Conservation (phyloP, 2,888 invertebrate genomes). For the Chalcosyrphus nemorum region DNA sequence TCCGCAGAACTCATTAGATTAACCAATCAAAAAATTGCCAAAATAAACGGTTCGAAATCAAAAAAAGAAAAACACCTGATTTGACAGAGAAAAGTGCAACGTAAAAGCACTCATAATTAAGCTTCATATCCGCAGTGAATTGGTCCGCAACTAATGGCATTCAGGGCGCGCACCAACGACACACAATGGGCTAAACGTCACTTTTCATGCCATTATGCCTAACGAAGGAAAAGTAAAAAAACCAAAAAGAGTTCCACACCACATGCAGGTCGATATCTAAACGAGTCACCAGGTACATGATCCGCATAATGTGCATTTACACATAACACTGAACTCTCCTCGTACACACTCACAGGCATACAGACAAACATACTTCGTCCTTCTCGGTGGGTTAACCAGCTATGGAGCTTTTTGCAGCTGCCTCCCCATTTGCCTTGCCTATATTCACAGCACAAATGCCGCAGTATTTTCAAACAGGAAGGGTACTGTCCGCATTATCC, state of each 20-base stretch:
- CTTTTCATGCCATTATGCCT: constrained; percentile 55
- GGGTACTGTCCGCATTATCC: constrained; percentile 71
- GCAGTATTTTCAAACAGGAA: constrained; percentile 71
- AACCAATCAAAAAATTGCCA: no score
- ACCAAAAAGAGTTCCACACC: constrained; percentile 31
- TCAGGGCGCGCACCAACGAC: constrained; percentile 19
- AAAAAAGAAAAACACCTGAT: neutral
- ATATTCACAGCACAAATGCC: constrained; percentile 66
- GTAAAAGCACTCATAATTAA: constrained; percentile 39
- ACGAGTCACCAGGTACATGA: constrained; percentile 70
- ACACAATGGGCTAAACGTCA: constrained; percentile 38
- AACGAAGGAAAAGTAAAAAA: constrained; percentile 20
- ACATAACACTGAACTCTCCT: constrained; percentile 45
- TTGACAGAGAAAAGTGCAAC: constrained; percentile 14
- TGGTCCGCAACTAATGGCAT: constrained; percentile 60
- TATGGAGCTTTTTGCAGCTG: constrained; percentile 42
- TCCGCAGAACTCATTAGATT: no score
- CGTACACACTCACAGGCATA: neutral
- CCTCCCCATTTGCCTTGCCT: constrained; percentile 20
- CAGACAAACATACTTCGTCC: constrained; percentile 9
- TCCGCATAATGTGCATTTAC: constrained; percentile 72
- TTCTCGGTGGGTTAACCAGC: constrained; percentile 1
- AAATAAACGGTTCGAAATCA: neutral
- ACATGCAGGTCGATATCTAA: constrained; percentile 68
- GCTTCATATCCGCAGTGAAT: constrained; percentile 58